Evolutionary conservation across 2,888 invertebrate species (phyloP).

Genomic region (Diplolepis rosae): DNA sequence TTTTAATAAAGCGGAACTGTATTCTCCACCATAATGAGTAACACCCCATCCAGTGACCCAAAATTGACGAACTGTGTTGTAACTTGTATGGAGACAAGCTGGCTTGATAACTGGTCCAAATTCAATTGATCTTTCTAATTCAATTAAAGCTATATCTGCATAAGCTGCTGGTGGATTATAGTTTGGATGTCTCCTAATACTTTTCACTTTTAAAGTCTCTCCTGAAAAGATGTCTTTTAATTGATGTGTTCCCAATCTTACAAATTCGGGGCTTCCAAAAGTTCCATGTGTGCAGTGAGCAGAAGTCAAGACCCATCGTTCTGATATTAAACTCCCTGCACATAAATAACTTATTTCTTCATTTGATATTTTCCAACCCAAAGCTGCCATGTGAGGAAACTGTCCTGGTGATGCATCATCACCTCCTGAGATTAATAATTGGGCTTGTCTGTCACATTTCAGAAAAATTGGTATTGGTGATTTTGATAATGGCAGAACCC

Average conservation of each 20-base stretch:
- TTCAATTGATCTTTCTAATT: neutral
- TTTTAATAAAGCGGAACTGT: neutral
- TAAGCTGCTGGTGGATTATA: neutral
- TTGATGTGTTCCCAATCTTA: neutral
- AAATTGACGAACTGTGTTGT: neutral
- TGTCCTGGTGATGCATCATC: neutral
- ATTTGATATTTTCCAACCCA: neutral
- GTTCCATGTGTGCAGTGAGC: neutral
- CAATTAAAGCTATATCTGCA: slow-evolving; percentile 22
- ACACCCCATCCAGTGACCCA: slow-evolving; percentile 1
- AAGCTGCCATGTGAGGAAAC: slow-evolving; percentile 18
- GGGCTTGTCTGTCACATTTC: neutral
- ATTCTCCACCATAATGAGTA: neutral
- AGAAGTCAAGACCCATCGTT: slow-evolving; percentile 6
- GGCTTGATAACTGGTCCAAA: slow-evolving; percentile 9
- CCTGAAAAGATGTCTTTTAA: neutral
- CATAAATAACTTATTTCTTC: neutral
- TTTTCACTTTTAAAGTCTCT: neutral
- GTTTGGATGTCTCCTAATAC: neutral
- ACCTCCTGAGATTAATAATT: neutral
- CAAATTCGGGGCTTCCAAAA: neutral
- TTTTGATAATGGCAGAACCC: neutral
- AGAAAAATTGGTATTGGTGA: neutral
- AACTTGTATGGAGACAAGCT: slow-evolving; percentile 7
- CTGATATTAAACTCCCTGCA: slow-evolving; percentile 4